Evolutionary conservation across 1,140 invertebrate species (phyloP).

Genomic region (Andrena cerasifolii): DNA sequence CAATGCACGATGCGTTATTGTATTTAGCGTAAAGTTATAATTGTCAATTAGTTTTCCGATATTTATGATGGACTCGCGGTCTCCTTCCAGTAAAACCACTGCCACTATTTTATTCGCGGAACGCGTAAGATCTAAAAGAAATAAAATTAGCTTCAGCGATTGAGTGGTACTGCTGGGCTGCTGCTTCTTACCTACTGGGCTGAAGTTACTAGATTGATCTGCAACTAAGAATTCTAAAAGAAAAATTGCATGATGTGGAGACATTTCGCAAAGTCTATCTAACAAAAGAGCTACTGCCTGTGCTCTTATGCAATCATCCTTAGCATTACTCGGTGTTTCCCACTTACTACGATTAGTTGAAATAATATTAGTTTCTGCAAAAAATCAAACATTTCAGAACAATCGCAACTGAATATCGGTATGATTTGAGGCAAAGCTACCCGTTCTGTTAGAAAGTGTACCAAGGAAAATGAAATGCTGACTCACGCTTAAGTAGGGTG

Average conservation of each 20-base stretch:
- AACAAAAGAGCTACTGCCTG: conserved; percentile 61
- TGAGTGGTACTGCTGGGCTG: conserved; percentile 10
- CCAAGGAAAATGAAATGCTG: background rate
- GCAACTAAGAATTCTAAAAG: conserved; percentile 65
- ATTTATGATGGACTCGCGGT: conserved; percentile 35
- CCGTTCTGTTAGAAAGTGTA: background rate
- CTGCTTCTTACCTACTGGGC: conserved; percentile 69
- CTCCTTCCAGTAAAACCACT: conserved; percentile 18
- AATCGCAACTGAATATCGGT: background rate
- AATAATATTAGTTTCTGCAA: conserved; percentile 60
- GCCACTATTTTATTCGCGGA: conserved; percentile 55
- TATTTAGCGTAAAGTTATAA: conserved; percentile 53
- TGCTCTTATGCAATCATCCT: conserved; percentile 46
- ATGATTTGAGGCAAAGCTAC: background rate
- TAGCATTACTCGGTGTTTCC: conserved; percentile 40
- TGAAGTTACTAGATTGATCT: conserved; percentile 64
- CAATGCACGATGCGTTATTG: conserved; percentile 55
- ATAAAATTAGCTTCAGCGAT: conserved; percentile 20
- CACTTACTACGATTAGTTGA: conserved; percentile 48
- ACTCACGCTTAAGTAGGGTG: conserved; percentile 71
- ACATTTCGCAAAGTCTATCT: conserved; percentile 52
- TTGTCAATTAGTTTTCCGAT: conserved; percentile 55
- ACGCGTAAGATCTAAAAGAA: conserved; percentile 60
- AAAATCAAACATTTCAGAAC: background rate
- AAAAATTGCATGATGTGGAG: conserved; percentile 58